These are phyloP conservation scores for Micronycteris hirsuta DNA, from an alignment of 2,113 vertebrate species.

Conservation along the genomic window DNA sequence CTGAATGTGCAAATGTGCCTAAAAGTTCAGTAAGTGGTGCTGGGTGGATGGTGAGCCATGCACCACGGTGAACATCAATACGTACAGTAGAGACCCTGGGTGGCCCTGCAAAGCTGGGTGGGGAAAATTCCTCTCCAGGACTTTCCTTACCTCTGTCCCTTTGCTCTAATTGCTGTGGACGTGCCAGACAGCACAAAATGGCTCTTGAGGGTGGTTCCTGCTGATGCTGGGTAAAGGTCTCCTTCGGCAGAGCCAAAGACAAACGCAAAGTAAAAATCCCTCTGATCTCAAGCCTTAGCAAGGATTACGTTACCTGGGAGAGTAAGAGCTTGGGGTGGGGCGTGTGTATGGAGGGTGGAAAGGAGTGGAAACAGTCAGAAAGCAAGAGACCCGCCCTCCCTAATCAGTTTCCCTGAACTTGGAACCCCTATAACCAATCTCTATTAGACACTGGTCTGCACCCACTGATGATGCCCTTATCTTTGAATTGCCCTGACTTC, in stretches of 20 bases:
- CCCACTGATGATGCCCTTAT: not conserved
- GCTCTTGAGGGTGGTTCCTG: slow-evolving; percentile 60
- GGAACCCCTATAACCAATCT: not conserved
- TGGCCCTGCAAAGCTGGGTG: not conserved
- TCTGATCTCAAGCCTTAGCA: slow-evolving; percentile 55
- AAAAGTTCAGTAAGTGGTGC: not conserved
- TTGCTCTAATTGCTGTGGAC: slow-evolving; percentile 64
- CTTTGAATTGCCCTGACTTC: not conserved
- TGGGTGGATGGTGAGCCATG: not conserved
- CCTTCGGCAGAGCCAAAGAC: slow-evolving; percentile 30
- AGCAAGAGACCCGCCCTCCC: not conserved
- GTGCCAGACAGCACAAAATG: slow-evolving; percentile 57
- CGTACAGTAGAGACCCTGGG: not conserved
- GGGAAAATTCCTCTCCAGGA: slow-evolving; percentile 4
- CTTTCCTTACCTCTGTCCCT: slow-evolving; percentile 58
- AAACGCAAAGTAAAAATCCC: slow-evolving; percentile 47
- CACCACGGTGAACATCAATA: not conserved
- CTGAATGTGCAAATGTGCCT: not conserved
- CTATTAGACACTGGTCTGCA: not conserved
- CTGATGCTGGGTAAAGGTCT: slow-evolving; percentile 69
- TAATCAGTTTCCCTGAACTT: slow-evolving; percentile 22
- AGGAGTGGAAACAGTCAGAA: not conserved
- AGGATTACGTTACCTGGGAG: not conserved
- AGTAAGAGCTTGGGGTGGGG: slow-evolving; percentile 20
- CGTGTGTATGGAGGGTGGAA: not conserved